Conservation (phyloP, 2,113 vertebrate genomes). For the Turnix velox region DNA sequence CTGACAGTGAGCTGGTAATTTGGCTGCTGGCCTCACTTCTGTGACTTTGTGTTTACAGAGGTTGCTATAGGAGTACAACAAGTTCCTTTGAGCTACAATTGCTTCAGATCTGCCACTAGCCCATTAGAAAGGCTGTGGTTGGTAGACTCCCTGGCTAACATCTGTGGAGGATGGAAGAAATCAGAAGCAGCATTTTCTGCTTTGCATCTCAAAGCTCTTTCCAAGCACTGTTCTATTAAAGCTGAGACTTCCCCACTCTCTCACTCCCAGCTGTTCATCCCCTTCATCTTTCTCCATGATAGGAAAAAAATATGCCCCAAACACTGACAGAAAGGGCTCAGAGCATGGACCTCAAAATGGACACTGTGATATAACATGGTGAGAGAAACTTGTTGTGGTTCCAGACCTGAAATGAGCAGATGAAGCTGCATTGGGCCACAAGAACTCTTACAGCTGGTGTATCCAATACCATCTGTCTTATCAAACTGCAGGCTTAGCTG, state of each 20-base stretch:
- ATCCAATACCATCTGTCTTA: background rate
- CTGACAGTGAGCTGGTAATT: background rate
- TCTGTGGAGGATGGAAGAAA: background rate
- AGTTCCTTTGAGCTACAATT: background rate
- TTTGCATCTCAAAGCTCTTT: background rate
- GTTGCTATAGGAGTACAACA: conserved; percentile 14
- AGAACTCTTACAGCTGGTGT: background rate
- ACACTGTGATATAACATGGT: background rate
- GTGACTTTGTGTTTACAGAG: conserved; percentile 2
- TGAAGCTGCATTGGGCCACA: background rate
- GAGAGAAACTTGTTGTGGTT: background rate
- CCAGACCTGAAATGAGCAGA: background rate
- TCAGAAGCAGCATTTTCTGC: background rate
- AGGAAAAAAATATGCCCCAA: background rate
- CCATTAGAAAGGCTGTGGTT: background rate
- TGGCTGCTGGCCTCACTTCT: background rate
- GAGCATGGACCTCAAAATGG: background rate
- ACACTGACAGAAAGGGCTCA: background rate
- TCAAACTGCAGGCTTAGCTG: background rate
- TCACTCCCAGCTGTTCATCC: background rate
- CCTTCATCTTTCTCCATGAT: background rate
- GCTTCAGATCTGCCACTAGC: conserved; percentile 4
- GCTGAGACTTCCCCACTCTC: background rate
- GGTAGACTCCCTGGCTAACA: background rate
- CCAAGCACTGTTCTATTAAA: background rate